Percentiles rank a stretch among this genome's conserved stretches.
Evolutionary conservation across 2,113 vertebrate genomes (phyloP).

Genomic region (Galbula dea): DNA sequence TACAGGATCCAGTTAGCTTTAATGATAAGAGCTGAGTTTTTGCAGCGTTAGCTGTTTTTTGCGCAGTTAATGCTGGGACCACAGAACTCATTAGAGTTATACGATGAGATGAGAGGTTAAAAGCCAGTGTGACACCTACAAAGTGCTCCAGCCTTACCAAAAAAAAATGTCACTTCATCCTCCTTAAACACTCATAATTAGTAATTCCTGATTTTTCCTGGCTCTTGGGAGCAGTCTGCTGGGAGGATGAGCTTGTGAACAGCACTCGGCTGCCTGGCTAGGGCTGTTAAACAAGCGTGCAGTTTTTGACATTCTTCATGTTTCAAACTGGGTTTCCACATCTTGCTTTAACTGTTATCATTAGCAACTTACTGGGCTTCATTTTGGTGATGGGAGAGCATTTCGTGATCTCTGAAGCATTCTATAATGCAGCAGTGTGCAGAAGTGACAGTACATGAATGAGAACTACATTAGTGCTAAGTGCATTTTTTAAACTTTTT

Average conservation of each 20-base stretch:
- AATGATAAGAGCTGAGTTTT: not conserved
- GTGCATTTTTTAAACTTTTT: not conserved
- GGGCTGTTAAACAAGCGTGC: not conserved
- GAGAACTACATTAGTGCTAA: not conserved
- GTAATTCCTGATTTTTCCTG: not conserved
- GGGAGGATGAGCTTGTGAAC: not conserved
- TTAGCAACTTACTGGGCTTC: constrained; percentile 11
- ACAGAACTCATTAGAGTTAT: not conserved
- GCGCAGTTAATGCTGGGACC: not conserved
- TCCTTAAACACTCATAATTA: not conserved
- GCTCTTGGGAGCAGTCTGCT: not conserved
- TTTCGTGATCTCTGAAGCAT: not conserved
- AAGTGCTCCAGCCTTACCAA: not conserved
- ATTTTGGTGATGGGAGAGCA: not conserved
- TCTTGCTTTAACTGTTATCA: not conserved
- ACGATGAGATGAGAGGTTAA: not conserved
- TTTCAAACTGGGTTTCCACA: not conserved
- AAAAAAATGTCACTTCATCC: not conserved
- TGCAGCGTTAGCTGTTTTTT: not conserved
- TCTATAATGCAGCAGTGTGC: not conserved
- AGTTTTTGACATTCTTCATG: not conserved
- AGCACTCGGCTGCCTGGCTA: not conserved
- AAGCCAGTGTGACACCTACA: not conserved
- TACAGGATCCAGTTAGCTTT: not conserved
- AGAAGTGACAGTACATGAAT: not conserved